Evolutionary conservation across 1,140 invertebrate species (phyloP), one percentile per base, ranked within the genome.

Genomic region (Papilio dardanus): DNA sequence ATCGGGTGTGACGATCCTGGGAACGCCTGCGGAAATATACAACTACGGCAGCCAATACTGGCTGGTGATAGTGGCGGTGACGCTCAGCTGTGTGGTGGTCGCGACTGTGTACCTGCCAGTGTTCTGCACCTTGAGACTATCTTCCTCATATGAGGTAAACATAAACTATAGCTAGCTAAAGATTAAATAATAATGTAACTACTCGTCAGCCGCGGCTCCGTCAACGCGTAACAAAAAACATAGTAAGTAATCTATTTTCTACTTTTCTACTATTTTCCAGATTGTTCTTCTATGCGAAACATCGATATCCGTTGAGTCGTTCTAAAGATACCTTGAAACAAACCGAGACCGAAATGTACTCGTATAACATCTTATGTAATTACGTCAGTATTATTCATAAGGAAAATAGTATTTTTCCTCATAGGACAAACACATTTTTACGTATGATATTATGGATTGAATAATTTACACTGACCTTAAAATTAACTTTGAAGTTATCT

Each of bases 1-100:
- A 88, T 98, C 97, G 0, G 97, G 97, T 67, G 97, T 98, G 37
- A 98, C 97, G 8, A 95, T 99, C 75, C 93, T 99, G 16, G 98
- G 97, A 14, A 97, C 96, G 10, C 97, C 97, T 4, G 95, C 97
- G 0, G 97, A 98, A 93, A 96, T 98, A 79, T 98, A 98, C 87
- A 96, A 96, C 90, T 97, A 95, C 88, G 97, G 97, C 2, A 96
- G 96, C 0, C 96, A 97, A 85, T 97, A 97, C 88, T 96, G 96
- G 95, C 91, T 97, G 78, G 96, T 97, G 28, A 94, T 96, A 14
- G 92, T 97, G 40, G 94, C 96, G 1, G 94, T 96, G 58, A 83
- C 94, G 12, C 94, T 97, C 10, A 95, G 96, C 76, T 95, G 97
- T 33, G 85, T 96, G 3, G 93, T 96, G 21, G 95, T 97, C 3